Conservation (phyloP, 2,888 invertebrate species). For the Tuta absoluta region DNA sequence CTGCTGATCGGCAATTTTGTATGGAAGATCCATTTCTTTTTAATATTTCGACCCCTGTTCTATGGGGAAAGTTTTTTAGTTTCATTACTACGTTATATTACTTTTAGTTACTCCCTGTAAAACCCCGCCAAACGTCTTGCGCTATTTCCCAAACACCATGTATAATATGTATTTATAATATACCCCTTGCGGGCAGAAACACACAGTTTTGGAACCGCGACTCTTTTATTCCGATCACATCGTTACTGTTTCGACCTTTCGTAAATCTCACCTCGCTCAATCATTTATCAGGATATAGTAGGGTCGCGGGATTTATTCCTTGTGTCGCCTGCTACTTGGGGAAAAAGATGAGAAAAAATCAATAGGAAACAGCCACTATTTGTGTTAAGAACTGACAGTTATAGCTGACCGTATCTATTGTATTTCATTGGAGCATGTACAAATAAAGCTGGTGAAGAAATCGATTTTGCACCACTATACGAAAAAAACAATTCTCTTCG, state of each 20-base stretch:
- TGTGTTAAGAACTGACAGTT: background rate
- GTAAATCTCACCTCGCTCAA: constrained; percentile 29
- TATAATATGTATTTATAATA: too few species aligned
- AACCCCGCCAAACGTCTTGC: too few species aligned
- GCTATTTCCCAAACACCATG: too few species aligned
- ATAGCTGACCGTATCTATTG: background rate
- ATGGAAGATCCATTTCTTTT: too few species aligned
- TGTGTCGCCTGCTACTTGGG: constrained; percentile 20
- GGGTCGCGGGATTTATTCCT: constrained; percentile 28
- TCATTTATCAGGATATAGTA: constrained; percentile 31
- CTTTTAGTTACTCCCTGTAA: too few species aligned
- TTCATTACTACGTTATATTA: too few species aligned
- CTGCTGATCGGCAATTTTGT: too few species aligned
- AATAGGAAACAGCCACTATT: constrained; percentile 1
- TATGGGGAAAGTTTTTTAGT: too few species aligned
- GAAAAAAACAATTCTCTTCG: too few species aligned
- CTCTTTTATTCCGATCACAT: constrained; percentile 24
- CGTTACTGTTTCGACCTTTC: constrained; percentile 24
- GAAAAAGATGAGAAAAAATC: constrained; percentile 14
- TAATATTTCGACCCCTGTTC: too few species aligned
- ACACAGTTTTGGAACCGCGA: background rate
- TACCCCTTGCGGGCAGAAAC: background rate
- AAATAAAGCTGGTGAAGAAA: background rate
- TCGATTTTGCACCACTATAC: too few species aligned
- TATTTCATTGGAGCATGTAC: background rate